Percentiles rank a stretch among this genome's conserved stretches.
Evolutionary conservation across 2,888 invertebrate species (phyloP).

Genomic region (Molorchus minor): DNA sequence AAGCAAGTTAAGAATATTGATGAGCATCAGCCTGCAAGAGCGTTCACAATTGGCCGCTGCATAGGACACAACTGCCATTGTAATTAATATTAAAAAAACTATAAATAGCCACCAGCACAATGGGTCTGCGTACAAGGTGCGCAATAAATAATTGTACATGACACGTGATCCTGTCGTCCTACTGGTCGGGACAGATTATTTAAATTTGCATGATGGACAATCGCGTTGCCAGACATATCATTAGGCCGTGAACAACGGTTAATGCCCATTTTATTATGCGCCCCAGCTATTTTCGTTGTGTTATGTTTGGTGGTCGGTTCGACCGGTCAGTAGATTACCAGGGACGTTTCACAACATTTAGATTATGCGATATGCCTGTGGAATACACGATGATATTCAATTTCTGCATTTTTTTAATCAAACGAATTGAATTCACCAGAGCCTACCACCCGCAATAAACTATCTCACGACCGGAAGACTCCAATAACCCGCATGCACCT

Average conservation of each 20-base stretch:
- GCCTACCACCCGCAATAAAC: not conserved
- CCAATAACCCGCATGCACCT: conserved; percentile 33
- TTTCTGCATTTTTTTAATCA: too few species aligned
- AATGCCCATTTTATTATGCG: conserved; percentile 33
- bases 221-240: conserved; percentile 21
- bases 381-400: too few species aligned
- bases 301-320: not conserved
- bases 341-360: not conserved
- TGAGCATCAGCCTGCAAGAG: too few species aligned
- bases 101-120: conserved; percentile 50
- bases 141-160: conserved; percentile 60
- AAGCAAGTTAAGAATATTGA: too few species aligned
- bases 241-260: conserved; percentile 10
- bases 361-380: too few species aligned
- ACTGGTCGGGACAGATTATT: conserved; percentile 57
- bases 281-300: conserved; percentile 29
- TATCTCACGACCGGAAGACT: conserved; percentile 12
- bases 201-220: conserved; percentile 50
- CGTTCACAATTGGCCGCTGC: not conserved
- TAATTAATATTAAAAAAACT: conserved; percentile 57
- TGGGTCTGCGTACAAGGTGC: conserved; percentile 52
- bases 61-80: conserved; percentile 8
- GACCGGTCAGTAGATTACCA: not conserved
- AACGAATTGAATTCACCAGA: not conserved
- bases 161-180: conserved; percentile 52